Base-by-base conservation (phyloP, 2,797 vertebrate genomes). In the Malacoraja senta region DNA sequence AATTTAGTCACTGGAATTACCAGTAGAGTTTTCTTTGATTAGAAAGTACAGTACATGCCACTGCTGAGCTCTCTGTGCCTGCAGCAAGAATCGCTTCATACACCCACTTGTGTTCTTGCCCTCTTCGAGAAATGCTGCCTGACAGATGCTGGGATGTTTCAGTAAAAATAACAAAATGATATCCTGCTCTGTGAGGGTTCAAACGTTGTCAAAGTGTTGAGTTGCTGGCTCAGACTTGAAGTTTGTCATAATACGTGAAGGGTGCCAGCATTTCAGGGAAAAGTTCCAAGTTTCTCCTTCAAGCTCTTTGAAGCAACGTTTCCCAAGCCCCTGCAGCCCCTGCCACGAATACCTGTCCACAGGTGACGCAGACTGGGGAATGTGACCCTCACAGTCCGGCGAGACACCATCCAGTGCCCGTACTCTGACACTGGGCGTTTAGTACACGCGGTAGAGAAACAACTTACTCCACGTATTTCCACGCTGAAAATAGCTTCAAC, bases 1-100 rank as follows among this genome's bases (percentile, higher is more conserved):
- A 26, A 88, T 88, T 88, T 88, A 88, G 65, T 88, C 44, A 35
- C n/a, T 68, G 61, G 63, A 88, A 32, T 88, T 68, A 63, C n/a
- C 61, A 68, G n/a, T 88, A 35, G 17, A 35, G 61, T 35, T 32
- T 88, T 32, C 68, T 88, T 86, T 86, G 83, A 68, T 88, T 68
- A 68, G 63, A 32, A 88, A 88, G 9, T 63, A 68, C 17, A 65
- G 9, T 63, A 68, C 17, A 65, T 63, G 84, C n/a, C 63, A 68
- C 83, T 32, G 32, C 84, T 88, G 63, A 35, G n/a, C 35, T 88
- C 19, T 88, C 65, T 19, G n/a, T 65, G 26, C 63, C 63, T 88
- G 19, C n/a, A 88, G n/a, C n/a, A 68, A 21, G 32, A 68, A 32
- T 35, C 0, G 53, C 15, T 68, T 68, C 68, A 8, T 24, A 88